Evolutionary conservation across 2,797 vertebrate species (phyloP).

Genomic region (Coreius guichenoti): DNA sequence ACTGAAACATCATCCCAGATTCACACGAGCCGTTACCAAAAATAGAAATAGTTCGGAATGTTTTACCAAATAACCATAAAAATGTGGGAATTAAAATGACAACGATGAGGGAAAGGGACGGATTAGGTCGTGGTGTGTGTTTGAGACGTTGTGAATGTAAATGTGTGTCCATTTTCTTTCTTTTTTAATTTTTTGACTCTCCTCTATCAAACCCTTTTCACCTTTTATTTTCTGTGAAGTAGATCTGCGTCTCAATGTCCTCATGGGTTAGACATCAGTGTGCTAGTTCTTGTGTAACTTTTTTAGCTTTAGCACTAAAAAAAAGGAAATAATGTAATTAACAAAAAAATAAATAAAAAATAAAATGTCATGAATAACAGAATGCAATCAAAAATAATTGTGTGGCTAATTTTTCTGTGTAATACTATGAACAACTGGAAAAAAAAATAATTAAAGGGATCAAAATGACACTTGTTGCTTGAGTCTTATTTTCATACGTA

Average conservation of each 20-base stretch:
- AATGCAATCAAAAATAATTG: conserved; percentile 76
- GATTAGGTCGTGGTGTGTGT: conserved; percentile 44
- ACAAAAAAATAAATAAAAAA: conserved; percentile 55
- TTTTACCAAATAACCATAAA: conserved; percentile 52
- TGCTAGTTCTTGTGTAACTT: conserved; percentile 79
- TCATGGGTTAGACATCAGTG: conserved; percentile 76
- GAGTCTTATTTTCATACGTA: conserved; percentile 1
- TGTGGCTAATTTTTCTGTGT: conserved; percentile 82
- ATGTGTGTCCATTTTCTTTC: conserved; percentile 62
- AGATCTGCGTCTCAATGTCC: conserved; percentile 74
- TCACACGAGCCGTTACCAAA: conserved; percentile 61
- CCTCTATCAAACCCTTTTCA: conserved; percentile 57
- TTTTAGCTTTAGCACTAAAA: conserved; percentile 78
- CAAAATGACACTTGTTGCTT: conserved; percentile 30
- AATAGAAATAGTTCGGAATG: conserved; percentile 44
- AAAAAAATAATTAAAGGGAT: conserved; percentile 77
- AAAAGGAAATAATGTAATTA: conserved; percentile 76
- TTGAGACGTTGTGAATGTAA: conserved; percentile 69
- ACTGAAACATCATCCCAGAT: conserved; percentile 18
- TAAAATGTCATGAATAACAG: conserved; percentile 61
- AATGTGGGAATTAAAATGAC: background rate
- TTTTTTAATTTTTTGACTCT: conserved; percentile 56
- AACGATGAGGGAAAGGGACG: background rate
- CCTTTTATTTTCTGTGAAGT: conserved; percentile 71
- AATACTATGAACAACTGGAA: conserved; percentile 73